Evolutionary conservation across 2,797 vertebrate species (phyloP), one percentile per base, ranked within the genome.

Genomic region (Oryzias sinensis): DNA sequence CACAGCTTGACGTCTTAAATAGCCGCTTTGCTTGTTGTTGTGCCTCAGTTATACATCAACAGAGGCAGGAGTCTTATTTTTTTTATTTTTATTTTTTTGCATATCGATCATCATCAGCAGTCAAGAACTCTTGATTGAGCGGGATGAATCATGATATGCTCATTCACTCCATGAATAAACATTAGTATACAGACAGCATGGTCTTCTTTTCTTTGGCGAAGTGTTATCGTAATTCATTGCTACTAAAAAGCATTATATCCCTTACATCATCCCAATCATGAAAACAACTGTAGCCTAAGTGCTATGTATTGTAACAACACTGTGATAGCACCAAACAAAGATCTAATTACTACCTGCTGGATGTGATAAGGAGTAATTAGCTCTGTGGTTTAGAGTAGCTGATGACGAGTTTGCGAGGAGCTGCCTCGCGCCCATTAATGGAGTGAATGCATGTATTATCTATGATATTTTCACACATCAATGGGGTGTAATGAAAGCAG

Each of bases 311-410:
- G 88, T 87, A 84, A 86, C 86, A 88, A 89, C 87, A 90, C 79
- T 77, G 77, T 87, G 84, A 89, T 88, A 82, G 78, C 45, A 49
- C 68, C 73, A 81, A 85, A 91, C 85, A 91, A 90, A 87, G 87
- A 80, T 69, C 77, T 90, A 88, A 90, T 91, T 92, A 90, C 88
- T 85, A 90, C 88, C 90, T 91, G 90, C 85, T 85, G 83, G 79
- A 90, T 87, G 72, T 82, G 88, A 87, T 87, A 88, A 88, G 79
- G 78, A 85, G 81, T 90, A 90, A 92, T 93, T 89, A 89, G 79
- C 77, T 77, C 56, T 49, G 77, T 86, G 43, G 50, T 64, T 53
- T 68, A 81, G 85, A 81, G 80, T 77, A 76, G 78, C 79, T 81
- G 81, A 87, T 59, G 72, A 79, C 77, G 77, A 84, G 59, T 65